A percentile compares a stretch with the other conserved stretches of the same genome.
Conservation (phyloP, 2,888 invertebrate species). For the Beris chalybata region DNA sequence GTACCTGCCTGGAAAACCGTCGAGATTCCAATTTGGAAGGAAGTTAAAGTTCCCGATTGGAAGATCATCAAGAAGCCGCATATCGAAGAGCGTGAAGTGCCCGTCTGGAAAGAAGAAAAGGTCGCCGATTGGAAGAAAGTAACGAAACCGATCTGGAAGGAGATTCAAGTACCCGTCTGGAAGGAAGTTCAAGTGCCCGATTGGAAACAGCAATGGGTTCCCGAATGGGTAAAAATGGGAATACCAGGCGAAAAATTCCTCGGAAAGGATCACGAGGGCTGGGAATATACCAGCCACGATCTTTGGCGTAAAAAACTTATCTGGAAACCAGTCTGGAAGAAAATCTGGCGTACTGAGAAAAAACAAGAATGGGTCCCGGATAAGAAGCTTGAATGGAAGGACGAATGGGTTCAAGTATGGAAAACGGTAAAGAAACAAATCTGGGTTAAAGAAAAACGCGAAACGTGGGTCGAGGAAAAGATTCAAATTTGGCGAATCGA, state of each 20-base stretch:
- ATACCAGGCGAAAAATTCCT: constrained; percentile 79
- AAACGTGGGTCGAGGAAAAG: constrained; percentile 73
- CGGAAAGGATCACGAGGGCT: constrained; percentile 79
- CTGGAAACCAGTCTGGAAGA: constrained; percentile 71
- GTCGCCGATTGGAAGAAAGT: constrained; percentile 68
- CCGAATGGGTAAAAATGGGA: constrained; percentile 64
- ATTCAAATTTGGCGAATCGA: constrained; percentile 65
- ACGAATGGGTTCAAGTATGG: constrained; percentile 69
- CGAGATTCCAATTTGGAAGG: constrained; percentile 75
- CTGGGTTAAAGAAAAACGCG: constrained; percentile 78
- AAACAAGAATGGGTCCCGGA: constrained; percentile 73
- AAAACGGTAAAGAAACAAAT: constrained; percentile 77
- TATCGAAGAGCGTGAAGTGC: constrained; percentile 72
- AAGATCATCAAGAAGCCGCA: constrained; percentile 63
- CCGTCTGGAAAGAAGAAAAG: constrained; percentile 72
- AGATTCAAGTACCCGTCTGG: constrained; percentile 67
- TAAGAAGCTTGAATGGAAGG: constrained; percentile 68
- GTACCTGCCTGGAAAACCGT: constrained; percentile 78
- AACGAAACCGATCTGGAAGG: constrained; percentile 60
- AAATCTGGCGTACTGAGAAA: constrained; percentile 78
- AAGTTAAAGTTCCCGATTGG: constrained; percentile 73
- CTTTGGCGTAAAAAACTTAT: constrained; percentile 80
- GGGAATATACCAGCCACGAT: constrained; percentile 83
- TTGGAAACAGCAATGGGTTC: constrained; percentile 65
- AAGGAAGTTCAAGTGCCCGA: constrained; percentile 61